These are phyloP conservation scores for Oscarella lobularis DNA, from an alignment of 37 sponge, comb jelly and placozoan species.

Conservation along the genomic window DNA sequence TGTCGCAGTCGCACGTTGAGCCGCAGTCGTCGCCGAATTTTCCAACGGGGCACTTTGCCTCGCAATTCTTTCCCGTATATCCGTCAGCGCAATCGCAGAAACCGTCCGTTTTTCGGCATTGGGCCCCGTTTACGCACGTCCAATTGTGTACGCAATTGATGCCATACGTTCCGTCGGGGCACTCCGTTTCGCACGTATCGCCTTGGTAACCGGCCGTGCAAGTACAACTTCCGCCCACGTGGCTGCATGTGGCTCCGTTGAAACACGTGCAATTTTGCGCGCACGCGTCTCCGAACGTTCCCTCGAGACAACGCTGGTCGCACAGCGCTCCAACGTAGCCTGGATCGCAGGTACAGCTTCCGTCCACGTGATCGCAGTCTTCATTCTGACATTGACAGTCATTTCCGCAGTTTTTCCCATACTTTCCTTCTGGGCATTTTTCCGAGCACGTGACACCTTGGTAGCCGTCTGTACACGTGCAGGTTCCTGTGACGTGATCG, in stretches of 20 bases:
- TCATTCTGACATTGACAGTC: neutral
- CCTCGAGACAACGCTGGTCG: neutral
- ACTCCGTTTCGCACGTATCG: neutral
- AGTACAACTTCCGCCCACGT: too few species aligned
- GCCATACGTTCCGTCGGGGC: neutral
- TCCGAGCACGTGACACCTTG: neutral
- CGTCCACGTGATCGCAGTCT: neutral
- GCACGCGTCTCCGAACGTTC: too few species aligned
- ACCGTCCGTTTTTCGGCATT: neutral
- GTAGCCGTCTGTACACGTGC: conserved; percentile 1
- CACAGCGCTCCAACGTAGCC: neutral
- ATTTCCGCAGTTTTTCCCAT: neutral
- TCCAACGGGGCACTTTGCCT: neutral
- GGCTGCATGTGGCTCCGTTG: too few species aligned
- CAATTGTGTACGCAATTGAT: neutral
- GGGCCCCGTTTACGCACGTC: neutral
- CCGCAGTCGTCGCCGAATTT: too few species aligned
- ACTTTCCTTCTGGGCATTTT: neutral
- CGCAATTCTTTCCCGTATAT: neutral
- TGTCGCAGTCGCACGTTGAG: too few species aligned
- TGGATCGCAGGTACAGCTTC: neutral
- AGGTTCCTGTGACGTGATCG: neutral
- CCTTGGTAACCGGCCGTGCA: too few species aligned
- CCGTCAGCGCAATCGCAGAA: neutral
- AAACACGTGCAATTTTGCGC: too few species aligned